A percentile compares a stretch with the other conserved stretches of the same genome.
Conservation (phyloP, 2,113 vertebrate genomes). For the Canis aureus region DNA sequence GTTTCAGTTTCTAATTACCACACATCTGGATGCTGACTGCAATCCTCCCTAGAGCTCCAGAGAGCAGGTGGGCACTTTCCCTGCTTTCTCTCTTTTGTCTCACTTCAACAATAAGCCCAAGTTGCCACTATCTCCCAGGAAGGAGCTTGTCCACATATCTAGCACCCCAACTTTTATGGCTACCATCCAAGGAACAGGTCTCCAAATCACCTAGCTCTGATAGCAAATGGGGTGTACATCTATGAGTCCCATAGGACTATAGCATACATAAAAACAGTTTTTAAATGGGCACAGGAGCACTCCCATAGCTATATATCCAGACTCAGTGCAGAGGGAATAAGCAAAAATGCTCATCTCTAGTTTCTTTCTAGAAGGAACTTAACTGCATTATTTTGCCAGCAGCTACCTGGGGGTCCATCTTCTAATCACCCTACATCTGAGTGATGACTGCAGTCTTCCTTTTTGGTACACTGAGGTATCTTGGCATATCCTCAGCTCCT, state of each 20-base stretch:
- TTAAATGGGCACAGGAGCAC: neutral
- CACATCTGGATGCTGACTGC: neutral
- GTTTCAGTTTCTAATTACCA: neutral
- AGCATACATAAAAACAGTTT: neutral
- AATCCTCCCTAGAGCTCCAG: neutral
- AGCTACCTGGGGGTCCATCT: neutral
- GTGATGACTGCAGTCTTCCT: neutral
- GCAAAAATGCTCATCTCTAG: neutral
- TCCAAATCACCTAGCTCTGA: neutral
- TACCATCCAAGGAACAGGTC: neutral
- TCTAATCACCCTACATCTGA: neutral
- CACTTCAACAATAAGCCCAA: slow-evolving; percentile 1
- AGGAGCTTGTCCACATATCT: neutral
- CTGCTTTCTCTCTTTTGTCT: neutral
- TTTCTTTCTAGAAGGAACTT: neutral
- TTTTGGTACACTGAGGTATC: neutral
- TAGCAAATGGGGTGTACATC: neutral
- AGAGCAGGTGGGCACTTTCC: neutral
- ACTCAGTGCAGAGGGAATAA: neutral
- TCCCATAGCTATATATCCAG: neutral
- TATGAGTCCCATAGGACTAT: neutral
- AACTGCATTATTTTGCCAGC: neutral
- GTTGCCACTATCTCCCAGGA: neutral
- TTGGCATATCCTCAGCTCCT: neutral
- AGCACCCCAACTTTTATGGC: neutral